These are phyloP conservation scores for Lithodes maja DNA, from an alignment of 2,888 invertebrate species.

Conservation along the genomic window DNA sequence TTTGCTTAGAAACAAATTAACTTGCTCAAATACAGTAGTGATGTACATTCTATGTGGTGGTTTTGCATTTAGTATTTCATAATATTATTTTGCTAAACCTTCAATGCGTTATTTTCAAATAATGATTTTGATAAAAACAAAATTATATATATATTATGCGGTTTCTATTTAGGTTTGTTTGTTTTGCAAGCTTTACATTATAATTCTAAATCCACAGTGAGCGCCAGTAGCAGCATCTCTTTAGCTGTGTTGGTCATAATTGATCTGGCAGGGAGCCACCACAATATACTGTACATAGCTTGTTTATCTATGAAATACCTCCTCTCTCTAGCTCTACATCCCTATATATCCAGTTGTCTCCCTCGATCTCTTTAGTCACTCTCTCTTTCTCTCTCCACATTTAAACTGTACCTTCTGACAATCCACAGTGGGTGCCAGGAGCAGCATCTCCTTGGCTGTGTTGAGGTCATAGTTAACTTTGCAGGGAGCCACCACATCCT, in stretches of 20 bases:
- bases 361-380: not conserved
- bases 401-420: constrained; percentile 83
- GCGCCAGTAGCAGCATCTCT: constrained; percentile 92
- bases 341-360: not conserved
- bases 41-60: too few relatives aligned
- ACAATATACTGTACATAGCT: constrained; percentile 74
- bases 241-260: constrained; percentile 94
- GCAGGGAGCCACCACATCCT: constrained; percentile 93
- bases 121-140: too few relatives aligned
- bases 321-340: not conserved
- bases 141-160: too few relatives aligned
- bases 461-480: constrained; percentile 96
- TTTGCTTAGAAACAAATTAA: too few relatives aligned
- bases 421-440: constrained; percentile 88
- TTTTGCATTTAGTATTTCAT: too few relatives aligned
- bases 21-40: too few relatives aligned
- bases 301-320: too few relatives aligned
- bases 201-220: constrained; percentile 79
- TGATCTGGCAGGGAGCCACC: constrained; percentile 96
- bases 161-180: too few relatives aligned
- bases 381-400: not conserved
- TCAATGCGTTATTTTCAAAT: too few relatives aligned
- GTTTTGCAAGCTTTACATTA: too few relatives aligned
- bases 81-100: too few relatives aligned
- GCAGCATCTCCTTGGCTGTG: constrained; percentile 93